Conservation (phyloP, 1,140 invertebrate species). For the Himalopsyche phryganea region DNA sequence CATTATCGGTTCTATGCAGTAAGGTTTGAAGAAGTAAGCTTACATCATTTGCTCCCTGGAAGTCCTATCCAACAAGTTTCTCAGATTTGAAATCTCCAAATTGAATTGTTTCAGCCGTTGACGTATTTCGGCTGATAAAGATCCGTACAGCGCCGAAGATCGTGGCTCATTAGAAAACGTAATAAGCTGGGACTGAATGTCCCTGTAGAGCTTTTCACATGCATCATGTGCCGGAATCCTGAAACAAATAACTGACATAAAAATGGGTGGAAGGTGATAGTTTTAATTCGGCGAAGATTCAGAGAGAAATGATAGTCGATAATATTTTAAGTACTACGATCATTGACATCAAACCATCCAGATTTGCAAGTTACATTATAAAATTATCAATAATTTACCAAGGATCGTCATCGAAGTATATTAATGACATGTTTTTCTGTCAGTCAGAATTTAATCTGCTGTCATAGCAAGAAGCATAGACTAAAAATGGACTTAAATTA, state of each 20-base stretch:
- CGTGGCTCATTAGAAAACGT: constrained; percentile 52
- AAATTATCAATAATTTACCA: constrained; percentile 21
- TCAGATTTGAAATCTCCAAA: constrained; percentile 58
- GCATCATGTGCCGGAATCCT: constrained; percentile 65
- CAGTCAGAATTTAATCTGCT: constrained; percentile 2
- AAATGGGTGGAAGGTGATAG: too few species aligned
- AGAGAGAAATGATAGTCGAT: too few species aligned
- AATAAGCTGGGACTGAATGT: constrained; percentile 61
- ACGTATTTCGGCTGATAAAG: constrained; percentile 58
- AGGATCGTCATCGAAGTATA: constrained; percentile 31
- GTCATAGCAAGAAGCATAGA: too few species aligned
- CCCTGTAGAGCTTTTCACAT: constrained; percentile 61
- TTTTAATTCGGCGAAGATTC: too few species aligned
- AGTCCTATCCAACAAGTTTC: constrained; percentile 54
- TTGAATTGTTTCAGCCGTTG: constrained; percentile 61
- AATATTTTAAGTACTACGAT: too few species aligned
- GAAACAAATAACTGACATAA: constrained; percentile 1
- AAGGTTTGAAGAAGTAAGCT: too few species aligned
- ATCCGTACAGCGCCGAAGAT: constrained; percentile 53
- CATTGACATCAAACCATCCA: too few species aligned
- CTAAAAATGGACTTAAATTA: too few species aligned
- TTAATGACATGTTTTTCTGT: constrained; percentile 24
- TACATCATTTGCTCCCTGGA: constrained; percentile 52
- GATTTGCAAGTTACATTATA: too few species aligned
- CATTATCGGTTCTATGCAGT: too few species aligned